Evolutionary conservation across 2,888 invertebrate genomes (phyloP).

Genomic region (Chydorus sphaericus): DNA sequence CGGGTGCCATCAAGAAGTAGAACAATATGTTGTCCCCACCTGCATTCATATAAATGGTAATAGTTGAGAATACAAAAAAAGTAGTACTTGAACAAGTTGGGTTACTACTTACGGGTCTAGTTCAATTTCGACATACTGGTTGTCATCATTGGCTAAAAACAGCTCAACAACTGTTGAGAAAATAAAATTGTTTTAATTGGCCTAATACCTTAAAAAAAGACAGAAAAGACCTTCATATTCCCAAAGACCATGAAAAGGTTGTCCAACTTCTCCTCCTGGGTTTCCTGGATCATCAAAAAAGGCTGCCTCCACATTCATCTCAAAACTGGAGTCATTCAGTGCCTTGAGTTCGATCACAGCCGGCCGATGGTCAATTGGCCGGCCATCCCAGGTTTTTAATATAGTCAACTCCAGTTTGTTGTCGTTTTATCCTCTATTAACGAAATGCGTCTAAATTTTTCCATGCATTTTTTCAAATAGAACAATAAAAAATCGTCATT

Average conservation of each 20-base stretch:
- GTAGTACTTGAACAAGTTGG: neutral
- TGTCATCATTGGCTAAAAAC: slow-evolving; percentile 3
- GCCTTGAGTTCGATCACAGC: neutral
- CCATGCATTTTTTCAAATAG: no score
- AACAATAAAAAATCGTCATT: no score
- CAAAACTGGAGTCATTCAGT: neutral
- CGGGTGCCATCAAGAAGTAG: slow-evolving; percentile 31
- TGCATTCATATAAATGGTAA: no score
- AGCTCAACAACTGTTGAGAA: slow-evolving; percentile 6
- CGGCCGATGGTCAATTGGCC: neutral
- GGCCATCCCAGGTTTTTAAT: no score
- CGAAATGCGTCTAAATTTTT: no score
- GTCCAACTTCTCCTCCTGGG: neutral
- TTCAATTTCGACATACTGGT: slow-evolving; percentile 12
- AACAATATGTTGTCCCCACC: slow-evolving; percentile 31
- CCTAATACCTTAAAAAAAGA: no score
- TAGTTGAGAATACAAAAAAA: no score
- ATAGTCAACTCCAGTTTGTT: no score
- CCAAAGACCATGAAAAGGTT: slow-evolving; percentile 11
- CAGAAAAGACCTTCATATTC: slow-evolving; percentile 5
- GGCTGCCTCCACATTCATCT: neutral
- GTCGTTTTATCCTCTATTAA: no score
- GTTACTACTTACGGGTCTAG: slow-evolving; percentile 8
- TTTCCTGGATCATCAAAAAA: slow-evolving; percentile 5
- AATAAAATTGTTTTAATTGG: neutral